Evolutionary conservation across 2,797 vertebrate genomes (phyloP).

Genomic region (Karalla daura): DNA sequence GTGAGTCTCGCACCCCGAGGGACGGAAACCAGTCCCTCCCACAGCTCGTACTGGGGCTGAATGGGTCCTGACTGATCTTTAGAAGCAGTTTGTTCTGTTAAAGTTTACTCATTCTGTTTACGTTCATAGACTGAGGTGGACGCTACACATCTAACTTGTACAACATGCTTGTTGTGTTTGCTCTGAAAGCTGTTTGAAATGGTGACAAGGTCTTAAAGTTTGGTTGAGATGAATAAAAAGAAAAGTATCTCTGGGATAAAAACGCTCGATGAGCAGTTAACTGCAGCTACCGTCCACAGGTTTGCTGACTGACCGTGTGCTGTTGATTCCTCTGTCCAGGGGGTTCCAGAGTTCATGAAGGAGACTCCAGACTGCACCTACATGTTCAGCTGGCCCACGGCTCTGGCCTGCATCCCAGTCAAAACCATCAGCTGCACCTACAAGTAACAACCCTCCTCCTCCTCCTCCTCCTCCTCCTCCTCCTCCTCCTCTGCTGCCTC

Average conservation of each 20-base stretch:
- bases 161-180: no score
- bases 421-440: constrained; percentile 91
- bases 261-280: no score
- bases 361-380: constrained; percentile 96
- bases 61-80: background rate
- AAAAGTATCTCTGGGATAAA: no score
- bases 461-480: background rate
- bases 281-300: no score
- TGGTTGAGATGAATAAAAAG: no score
- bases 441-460: constrained; percentile 81
- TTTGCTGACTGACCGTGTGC: background rate
- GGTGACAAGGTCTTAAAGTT: no score
- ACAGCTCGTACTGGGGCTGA: background rate
- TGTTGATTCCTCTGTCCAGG: constrained; percentile 53
- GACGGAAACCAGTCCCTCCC: background rate
- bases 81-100: no score
- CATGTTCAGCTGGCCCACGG: constrained; percentile 92
- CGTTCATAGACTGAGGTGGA: no score
- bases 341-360: constrained; percentile 88
- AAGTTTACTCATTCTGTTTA: no score
- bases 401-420: constrained; percentile 89
- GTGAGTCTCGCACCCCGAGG: constrained; percentile 76
- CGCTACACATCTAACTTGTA: no score
- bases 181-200: no score
- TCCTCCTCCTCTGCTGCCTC: background rate